Evolutionary conservation across 92 coral and sea anemone species (phyloP).

Genomic region (Porites cylindrica): DNA sequence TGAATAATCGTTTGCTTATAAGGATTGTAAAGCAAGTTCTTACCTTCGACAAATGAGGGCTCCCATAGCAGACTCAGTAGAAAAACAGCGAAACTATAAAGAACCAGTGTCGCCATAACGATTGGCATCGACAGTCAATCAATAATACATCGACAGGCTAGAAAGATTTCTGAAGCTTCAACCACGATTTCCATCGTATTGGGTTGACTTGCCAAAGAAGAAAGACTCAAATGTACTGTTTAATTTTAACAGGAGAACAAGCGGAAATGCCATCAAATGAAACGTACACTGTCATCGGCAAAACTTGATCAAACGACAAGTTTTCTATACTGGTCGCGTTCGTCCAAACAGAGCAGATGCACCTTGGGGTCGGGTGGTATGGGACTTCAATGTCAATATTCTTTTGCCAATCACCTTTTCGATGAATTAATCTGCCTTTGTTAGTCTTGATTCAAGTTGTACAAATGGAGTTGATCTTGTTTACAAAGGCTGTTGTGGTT

Average conservation of each 20-base stretch:
- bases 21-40: constrained; percentile 13
- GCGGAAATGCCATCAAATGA: neutral
- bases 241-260: neutral
- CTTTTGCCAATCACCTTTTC: neutral
- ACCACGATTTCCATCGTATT: constrained; percentile 32
- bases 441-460: neutral
- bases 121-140: neutral
- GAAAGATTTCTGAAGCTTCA: constrained; percentile 3
- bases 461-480: neutral
- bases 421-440: neutral
- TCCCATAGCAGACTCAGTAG: constrained; percentile 22
- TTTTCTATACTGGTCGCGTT: neutral
- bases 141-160: no score
- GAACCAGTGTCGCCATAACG: constrained; percentile 46
- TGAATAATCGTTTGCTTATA: neutral
- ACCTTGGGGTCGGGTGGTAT: constrained; percentile 26
- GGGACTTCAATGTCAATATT: neutral
- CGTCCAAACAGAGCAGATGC: neutral
- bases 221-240: neutral
- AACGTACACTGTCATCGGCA: neutral
- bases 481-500: neutral
- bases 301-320: constrained; percentile 1
- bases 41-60: constrained; percentile 40
- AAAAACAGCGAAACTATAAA: constrained; percentile 19
- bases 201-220: neutral